These are phyloP conservation scores for Potorous gilbertii DNA, from an alignment of 2,797 vertebrate genomes.

Conservation along the genomic window DNA sequence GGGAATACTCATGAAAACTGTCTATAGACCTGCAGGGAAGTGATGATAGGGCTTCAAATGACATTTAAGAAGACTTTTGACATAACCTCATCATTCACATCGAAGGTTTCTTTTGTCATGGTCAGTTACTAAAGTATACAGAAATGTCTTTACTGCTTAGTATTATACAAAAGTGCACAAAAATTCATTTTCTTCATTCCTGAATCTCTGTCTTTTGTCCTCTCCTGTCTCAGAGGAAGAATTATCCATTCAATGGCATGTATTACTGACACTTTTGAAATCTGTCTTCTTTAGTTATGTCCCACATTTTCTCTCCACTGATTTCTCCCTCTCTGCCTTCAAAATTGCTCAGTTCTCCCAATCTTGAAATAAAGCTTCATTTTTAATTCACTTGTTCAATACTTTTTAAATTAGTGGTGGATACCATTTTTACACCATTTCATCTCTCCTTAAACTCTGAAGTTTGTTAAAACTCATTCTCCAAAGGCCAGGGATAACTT, in stretches of 20 bases:
- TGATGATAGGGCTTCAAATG: no score
- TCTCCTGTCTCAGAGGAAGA: no score
- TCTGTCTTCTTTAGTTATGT: not conserved
- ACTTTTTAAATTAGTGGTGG: not conserved
- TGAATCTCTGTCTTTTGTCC: no score
- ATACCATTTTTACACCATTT: not conserved
- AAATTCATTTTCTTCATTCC: no score
- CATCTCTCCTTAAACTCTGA: not conserved
- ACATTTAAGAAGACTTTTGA: no score
- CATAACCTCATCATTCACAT: no score
- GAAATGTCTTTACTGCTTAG: no score
- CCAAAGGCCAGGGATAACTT: not conserved
- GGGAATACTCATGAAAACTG: no score
- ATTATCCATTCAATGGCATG: not conserved
- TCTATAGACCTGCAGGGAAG: no score
- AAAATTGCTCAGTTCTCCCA: not conserved
- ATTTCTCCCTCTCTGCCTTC: not conserved
- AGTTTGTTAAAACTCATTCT: not conserved
- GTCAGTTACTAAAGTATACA: no score
- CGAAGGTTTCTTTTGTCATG: no score
- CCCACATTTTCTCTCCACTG: not conserved
- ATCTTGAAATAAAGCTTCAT: not conserved
- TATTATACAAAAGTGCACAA: no score
- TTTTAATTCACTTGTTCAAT: not conserved
- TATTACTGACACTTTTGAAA: not conserved